A percentile compares a stretch with the other conserved stretches of the same genome.
phyloP scores from a whole-genome alignment of 2,888 invertebrate genomes.

The Myopa testacea region DNA sequence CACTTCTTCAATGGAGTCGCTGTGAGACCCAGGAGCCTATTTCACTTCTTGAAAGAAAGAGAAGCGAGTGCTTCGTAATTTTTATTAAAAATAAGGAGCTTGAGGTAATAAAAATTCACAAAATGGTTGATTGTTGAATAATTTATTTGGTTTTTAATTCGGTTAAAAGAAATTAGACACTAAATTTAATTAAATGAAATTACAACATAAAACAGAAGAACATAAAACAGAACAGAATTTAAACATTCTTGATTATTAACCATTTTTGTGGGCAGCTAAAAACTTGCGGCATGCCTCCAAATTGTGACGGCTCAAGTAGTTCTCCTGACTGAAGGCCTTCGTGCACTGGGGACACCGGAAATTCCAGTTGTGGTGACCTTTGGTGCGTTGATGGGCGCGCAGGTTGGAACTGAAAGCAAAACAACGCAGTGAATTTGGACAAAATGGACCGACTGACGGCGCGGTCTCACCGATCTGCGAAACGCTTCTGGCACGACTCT shows the following conservation, averaged over 20 bases:
- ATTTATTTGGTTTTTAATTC: too few relatives aligned
- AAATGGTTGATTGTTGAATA: too few relatives aligned
- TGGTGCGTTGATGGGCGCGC: constrained; percentile 78
- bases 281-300: constrained; percentile 76
- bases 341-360: constrained; percentile 76
- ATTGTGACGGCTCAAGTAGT: constrained; percentile 76
- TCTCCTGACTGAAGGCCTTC: constrained; percentile 77
- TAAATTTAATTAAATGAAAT: too few relatives aligned
- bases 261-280: constrained; percentile 51
- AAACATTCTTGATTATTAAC: constrained; percentile 13
- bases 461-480: constrained; percentile 74
- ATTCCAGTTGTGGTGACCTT: constrained; percentile 78
- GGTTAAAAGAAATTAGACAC: too few relatives aligned
- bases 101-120: too few relatives aligned
- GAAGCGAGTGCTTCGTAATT: too few relatives aligned
- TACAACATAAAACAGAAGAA: too few relatives aligned
- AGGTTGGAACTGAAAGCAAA: constrained; percentile 73
- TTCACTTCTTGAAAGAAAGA: too few relatives aligned
- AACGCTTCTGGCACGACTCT: constrained; percentile 73
- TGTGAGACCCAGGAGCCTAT: too few relatives aligned
- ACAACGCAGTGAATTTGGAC: not conserved
- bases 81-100: too few relatives aligned
- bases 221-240: not conserved
- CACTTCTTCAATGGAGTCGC: too few relatives aligned
- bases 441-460: not conserved